Evolutionary conservation across 1,140 invertebrate species (phyloP).

Genomic region (Drosophila kikkawai): DNA sequence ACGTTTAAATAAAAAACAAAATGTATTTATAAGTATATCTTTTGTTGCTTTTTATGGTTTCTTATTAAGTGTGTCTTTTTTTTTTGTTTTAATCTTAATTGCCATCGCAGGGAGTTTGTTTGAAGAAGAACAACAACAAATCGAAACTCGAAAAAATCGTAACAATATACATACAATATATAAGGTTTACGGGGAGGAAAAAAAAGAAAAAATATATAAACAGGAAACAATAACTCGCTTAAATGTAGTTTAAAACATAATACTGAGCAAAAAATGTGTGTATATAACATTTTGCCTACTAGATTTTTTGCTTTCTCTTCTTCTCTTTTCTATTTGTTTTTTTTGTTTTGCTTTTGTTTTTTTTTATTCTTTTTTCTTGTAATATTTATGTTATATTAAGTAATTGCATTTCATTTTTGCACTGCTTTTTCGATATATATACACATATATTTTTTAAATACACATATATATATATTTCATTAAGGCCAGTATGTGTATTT

Average conservation of each 20-base stretch:
- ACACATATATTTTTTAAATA: conserved; percentile 19
- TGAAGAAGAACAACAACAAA: conserved; percentile 30
- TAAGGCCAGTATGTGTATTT: conserved; percentile 27
- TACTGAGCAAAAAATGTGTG: conserved; percentile 84
- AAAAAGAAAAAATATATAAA: conserved; percentile 54
- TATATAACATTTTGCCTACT: conserved; percentile 71
- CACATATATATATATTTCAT: conserved; percentile 14
- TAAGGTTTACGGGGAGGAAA: conserved; percentile 28
- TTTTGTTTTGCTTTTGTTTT: conserved; percentile 15
- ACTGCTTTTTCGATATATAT: conserved; percentile 19
- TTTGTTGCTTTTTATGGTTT: conserved; percentile 35
- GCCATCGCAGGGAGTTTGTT: conserved; percentile 35
- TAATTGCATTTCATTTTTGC: conserved; percentile 41
- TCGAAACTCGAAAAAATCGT: conserved; percentile 44
- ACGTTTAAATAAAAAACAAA: conserved; percentile 70
- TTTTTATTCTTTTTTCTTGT: conserved; percentile 25
- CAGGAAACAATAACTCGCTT: conserved; percentile 83
- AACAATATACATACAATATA: conserved; percentile 20
- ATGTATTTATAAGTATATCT: conserved; percentile 51
- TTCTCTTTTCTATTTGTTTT: conserved; percentile 2
- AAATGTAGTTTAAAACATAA: conserved; percentile 84
- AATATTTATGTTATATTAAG: conserved; percentile 35
- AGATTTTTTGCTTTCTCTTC: conserved; percentile 66
- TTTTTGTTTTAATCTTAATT: conserved; percentile 31
- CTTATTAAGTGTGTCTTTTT: conserved; percentile 8